phyloP scores from a whole-genome alignment of 1,140 invertebrate genomes.

The Drosophila willistoni region DNA sequence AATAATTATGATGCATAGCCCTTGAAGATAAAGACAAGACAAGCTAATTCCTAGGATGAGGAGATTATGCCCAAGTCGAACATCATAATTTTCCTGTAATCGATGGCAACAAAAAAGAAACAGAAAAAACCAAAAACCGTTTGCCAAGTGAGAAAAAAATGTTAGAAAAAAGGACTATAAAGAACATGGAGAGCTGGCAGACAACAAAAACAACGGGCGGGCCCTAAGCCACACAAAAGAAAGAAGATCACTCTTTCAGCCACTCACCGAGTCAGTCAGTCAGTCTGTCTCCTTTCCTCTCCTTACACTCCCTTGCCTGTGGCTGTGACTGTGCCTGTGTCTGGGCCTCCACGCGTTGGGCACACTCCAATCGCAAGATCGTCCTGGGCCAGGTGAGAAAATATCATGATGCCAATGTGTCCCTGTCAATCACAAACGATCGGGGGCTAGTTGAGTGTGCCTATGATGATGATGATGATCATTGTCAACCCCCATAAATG shows the following conservation, averaged over 20 bases:
- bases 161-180: conserved; percentile 6
- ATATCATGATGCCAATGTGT: conserved; percentile 4
- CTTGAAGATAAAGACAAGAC: conserved; percentile 41
- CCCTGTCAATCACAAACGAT: conserved; percentile 47
- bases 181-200: conserved; percentile 2
- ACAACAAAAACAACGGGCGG: conserved; percentile 66
- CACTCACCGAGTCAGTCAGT: background rate
- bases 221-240: conserved; percentile 66
- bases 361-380: conserved; percentile 69
- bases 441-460: background rate
- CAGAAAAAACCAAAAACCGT: conserved; percentile 12
- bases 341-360: conserved; percentile 58
- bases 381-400: conserved; percentile 59
- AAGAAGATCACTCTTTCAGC: conserved; percentile 6
- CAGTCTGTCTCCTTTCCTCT: conserved; percentile 15
- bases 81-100: conserved; percentile 73
- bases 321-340: background rate
- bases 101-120: conserved; percentile 40
- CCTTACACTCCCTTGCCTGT: background rate
- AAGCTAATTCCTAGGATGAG: conserved; percentile 25
- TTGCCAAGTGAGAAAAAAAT: conserved; percentile 25
- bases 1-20: conserved; percentile 75
- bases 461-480: too few relatives aligned
- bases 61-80: conserved; percentile 60
- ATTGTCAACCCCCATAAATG: conserved; percentile 32